These are phyloP conservation scores for Mormyrops attenuatus DNA, from an alignment of 2,797 vertebrate species.

Conservation along the genomic window DNA sequence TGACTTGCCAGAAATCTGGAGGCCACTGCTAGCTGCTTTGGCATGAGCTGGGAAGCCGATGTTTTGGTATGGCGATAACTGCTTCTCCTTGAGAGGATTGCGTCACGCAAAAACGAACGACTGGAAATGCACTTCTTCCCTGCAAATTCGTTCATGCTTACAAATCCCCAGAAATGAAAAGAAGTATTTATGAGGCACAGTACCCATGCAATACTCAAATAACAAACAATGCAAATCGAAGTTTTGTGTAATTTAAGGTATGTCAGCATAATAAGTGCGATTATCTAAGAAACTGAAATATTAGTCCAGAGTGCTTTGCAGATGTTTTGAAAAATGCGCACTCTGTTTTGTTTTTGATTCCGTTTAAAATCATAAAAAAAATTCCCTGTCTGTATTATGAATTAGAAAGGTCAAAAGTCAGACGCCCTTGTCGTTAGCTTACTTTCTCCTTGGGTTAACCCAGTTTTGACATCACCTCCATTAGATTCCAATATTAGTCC, in stretches of 20 bases:
- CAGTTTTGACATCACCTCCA: not conserved
- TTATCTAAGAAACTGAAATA: not conserved
- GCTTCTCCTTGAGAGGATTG: conserved; percentile 21
- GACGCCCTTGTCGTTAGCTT: not conserved
- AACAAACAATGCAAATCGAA: not conserved
- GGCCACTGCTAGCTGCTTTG: conserved; percentile 22
- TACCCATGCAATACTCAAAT: not conserved
- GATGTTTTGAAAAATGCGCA: not conserved
- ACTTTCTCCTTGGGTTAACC: not conserved
- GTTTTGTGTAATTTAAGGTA: not conserved
- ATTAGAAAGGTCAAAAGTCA: not conserved
- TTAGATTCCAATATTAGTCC: not conserved
- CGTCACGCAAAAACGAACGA: conserved; percentile 3
- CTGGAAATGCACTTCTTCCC: conserved; percentile 12
- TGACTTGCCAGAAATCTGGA: conserved; percentile 21
- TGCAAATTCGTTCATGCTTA: not conserved
- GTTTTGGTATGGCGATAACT: conserved; percentile 25
- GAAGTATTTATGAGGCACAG: not conserved
- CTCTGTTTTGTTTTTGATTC: not conserved
- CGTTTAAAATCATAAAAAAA: not conserved
- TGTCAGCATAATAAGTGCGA: not conserved
- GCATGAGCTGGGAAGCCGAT: conserved; percentile 15
- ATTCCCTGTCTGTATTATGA: not conserved
- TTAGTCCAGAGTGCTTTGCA: not conserved
- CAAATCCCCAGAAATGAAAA: not conserved